Evolutionary conservation across 2,113 vertebrate genomes (phyloP).

Genomic region (Ivindomyrus marchei): DNA sequence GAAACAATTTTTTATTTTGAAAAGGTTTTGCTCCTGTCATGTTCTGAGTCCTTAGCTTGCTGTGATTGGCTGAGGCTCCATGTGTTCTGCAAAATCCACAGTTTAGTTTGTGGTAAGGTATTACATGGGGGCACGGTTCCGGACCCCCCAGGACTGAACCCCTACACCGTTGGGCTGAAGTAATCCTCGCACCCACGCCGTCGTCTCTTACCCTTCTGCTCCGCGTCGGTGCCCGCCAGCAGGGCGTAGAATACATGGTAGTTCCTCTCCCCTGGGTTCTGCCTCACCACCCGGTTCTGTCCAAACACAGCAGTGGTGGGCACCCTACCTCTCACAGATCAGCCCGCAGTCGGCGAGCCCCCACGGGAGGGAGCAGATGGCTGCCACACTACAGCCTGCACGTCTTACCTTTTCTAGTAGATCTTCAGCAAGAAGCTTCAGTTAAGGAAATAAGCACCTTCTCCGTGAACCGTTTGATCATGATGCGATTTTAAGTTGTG

Average conservation of each 20-base stretch:
- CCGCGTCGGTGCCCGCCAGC: constrained; percentile 75
- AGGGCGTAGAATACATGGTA: constrained; percentile 98
- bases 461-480: background rate
- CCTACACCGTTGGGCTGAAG: background rate
- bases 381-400: background rate
- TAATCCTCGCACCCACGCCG: background rate
- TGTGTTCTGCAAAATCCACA: background rate
- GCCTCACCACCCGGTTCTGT: constrained; percentile 94
- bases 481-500: background rate
- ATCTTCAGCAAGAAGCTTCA: constrained; percentile 56
- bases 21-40: background rate
- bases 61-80: background rate
- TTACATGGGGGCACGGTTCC: background rate
- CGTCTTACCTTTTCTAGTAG: constrained; percentile 82
- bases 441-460: constrained; percentile 59
- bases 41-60: background rate
- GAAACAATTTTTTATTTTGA: background rate
- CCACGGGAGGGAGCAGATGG: background rate
- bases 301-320: background rate
- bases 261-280: constrained; percentile 94
- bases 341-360: background rate
- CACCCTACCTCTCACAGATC: background rate
- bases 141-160: background rate
- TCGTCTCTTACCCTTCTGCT: constrained; percentile 69
- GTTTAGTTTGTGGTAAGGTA: background rate